Evolutionary conservation across 2,888 invertebrate genomes (phyloP).

Genomic region (Melanostoma scalare): DNA sequence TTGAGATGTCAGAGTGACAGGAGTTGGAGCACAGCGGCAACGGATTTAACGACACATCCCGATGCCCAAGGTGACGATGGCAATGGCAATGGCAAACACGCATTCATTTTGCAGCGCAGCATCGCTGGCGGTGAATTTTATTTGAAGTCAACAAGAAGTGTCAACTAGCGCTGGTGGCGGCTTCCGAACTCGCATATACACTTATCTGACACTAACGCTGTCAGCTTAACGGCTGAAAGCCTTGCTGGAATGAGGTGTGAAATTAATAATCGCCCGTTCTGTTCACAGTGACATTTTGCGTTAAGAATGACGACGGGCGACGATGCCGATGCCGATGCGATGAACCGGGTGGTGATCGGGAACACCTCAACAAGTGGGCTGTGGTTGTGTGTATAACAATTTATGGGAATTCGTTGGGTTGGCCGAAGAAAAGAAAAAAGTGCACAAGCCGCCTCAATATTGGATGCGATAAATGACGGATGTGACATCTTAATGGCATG

Average conservation of each 20-base stretch:
- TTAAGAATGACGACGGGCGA: slow-evolving; percentile 49
- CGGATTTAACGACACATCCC: slow-evolving; percentile 54
- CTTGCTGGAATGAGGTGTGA: slow-evolving; percentile 65
- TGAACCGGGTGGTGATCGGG: slow-evolving; percentile 29
- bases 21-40: slow-evolving; percentile 46
- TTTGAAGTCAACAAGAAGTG: slow-evolving; percentile 54
- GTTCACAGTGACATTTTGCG: slow-evolving; percentile 68
- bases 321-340: slow-evolving; percentile 28
- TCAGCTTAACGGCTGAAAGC: slow-evolving; percentile 67
- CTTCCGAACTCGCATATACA: slow-evolving; percentile 52
- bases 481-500: slow-evolving; percentile 71
- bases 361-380: slow-evolving; percentile 43
- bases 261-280: slow-evolving; percentile 68
- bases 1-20: slow-evolving; percentile 73
- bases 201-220: slow-evolving; percentile 68
- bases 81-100: slow-evolving; percentile 29
- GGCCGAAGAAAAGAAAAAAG: slow-evolving; percentile 1
- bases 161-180: slow-evolving; percentile 57
- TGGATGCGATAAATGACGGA: slow-evolving; percentile 66
- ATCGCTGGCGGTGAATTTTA: slow-evolving; percentile 24
- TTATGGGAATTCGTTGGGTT: slow-evolving; percentile 48
- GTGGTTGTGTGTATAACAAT: slow-evolving; percentile 37
- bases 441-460: slow-evolving; percentile 26
- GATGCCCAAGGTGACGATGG: slow-evolving; percentile 59
- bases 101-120: slow-evolving; percentile 25